Base-by-base conservation (phyloP, 2,113 vertebrate genomes). In the Scomber japonicus region DNA sequence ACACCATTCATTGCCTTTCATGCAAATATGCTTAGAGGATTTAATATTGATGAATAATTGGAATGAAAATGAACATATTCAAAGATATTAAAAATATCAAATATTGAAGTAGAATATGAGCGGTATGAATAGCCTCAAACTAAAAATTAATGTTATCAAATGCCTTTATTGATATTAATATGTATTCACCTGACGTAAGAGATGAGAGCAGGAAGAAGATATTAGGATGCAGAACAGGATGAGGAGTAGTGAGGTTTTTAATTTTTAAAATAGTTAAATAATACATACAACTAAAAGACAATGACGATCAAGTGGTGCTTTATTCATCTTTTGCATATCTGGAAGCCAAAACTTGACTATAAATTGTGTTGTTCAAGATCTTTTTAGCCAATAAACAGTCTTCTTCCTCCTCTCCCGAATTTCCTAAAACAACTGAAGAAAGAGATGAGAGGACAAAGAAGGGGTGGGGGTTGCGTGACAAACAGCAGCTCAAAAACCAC, bases 401-500 rank as follows among this genome's bases (percentile, higher is more conserved):
- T 15, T 63, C 56, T 46, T 67, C 48, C 57, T 54, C 31, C 27
- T 63, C 24, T 69, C 71, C 62, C 17, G 35, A 60, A 69, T 46
- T 46, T 72, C 79, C 62, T 56, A 19, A 73, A 75, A 61, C 48
- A 55, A 31, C 16, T 51, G 35, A 21, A 50, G 46, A 49, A 17
- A 49, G 46, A 44, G 19, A 60, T n/a, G 66, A 66, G 35, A 60
- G 2, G 53, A 60, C 14, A 71, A 56, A 3, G 67, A 14, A 54
- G 63, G 51, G 46, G 40, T 30, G 40, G 2, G 12, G 1, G 44
- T 90, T 84, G 85, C 82, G 62, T 89, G 88, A 89, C 85, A 87
- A 80, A 75, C 73, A 61, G 63, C 70, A 19, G 61, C 80, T 76
- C 75, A 19, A 70, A 68, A 78, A 65, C 55, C 62, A 62, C 54